Percentiles rank a stretch among this genome's conserved stretches.
These are phyloP conservation scores for Dicerorhinus sumatrensis DNA, from an alignment of 2,113 vertebrate species.

Conservation along the genomic window DNA sequence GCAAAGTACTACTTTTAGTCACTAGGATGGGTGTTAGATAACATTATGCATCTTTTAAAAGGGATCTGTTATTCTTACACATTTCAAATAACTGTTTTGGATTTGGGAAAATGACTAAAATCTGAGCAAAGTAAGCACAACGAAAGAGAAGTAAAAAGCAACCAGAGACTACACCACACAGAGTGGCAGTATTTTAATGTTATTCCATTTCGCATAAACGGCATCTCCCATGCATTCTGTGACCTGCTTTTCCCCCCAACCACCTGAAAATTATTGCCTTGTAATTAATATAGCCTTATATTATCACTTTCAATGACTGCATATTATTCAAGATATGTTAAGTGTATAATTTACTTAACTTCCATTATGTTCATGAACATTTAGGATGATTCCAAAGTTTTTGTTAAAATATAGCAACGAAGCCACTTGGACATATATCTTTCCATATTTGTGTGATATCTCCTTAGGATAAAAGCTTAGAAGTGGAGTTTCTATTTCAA, in stretches of 20 bases:
- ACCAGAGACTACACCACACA: background rate
- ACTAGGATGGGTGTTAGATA: background rate
- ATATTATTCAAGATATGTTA: background rate
- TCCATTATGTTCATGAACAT: background rate
- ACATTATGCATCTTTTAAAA: background rate
- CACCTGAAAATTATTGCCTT: background rate
- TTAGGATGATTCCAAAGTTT: background rate
- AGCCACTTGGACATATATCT: background rate
- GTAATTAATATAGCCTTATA: background rate
- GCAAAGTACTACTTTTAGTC: background rate
- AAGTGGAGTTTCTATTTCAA: background rate
- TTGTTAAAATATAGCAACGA: background rate
- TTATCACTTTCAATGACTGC: background rate
- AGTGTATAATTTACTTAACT: background rate
- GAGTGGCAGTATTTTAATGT: background rate
- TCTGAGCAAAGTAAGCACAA: background rate
- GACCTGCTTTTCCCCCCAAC: background rate
- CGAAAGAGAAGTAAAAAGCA: background rate
- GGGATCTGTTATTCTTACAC: background rate
- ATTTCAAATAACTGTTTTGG: background rate
- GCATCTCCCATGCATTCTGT: background rate
- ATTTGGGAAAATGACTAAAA: background rate
- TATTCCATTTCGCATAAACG: background rate
- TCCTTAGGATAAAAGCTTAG: background rate
- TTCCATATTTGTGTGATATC: background rate